A percentile compares a stretch with the other conserved stretches of the same genome.
These are phyloP conservation scores for Hymenochirus boettgeri DNA, from an alignment of 2,113 vertebrate genomes.

Conservation along the genomic window DNA sequence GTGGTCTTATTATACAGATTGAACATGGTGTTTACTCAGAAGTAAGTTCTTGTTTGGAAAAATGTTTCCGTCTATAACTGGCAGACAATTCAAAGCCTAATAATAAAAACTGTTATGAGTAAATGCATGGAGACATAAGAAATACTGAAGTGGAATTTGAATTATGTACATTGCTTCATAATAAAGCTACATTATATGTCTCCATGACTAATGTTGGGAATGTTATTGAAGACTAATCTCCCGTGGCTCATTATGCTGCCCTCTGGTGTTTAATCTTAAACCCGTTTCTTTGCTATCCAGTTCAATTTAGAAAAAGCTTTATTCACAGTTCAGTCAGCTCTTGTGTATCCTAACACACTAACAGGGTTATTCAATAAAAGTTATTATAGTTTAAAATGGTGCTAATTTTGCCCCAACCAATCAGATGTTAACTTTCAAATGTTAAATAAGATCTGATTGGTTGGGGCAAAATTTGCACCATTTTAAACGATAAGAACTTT, in stretches of 20 bases:
- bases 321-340: no score
- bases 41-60: not conserved
- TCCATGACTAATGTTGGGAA: not conserved
- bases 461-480: no score
- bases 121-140: not conserved
- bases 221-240: not conserved
- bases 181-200: not conserved
- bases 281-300: no score
- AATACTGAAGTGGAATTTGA: not conserved
- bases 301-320: no score
- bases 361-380: no score
- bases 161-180: not conserved
- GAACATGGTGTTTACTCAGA: conserved; percentile 25
- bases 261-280: conserved; percentile 4
- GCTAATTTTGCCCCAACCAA: no score
- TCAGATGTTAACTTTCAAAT: no score
- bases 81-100: conserved; percentile 5
- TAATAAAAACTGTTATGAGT: not conserved
- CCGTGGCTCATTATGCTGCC: not conserved
- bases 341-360: no score
- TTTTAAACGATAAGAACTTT: no score
- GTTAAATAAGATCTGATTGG: no score
- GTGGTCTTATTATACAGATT: conserved; percentile 36
- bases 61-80: conserved; percentile 6
- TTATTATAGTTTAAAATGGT: no score